phyloP scores from a whole-genome alignment of 2,113 vertebrate species.

The Felis catus region DNA sequence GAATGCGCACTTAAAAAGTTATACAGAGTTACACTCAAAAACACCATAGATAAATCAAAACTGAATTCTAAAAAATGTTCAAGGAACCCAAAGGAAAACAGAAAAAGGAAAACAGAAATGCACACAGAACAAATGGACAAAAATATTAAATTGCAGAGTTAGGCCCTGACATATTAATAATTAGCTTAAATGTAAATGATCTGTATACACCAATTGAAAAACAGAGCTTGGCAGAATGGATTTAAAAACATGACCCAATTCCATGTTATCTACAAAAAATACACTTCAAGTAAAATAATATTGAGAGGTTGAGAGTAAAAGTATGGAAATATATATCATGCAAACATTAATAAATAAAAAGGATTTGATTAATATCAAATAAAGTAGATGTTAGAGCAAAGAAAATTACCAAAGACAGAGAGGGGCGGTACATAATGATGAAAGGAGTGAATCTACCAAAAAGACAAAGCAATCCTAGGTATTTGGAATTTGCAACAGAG shows the following conservation, averaged over 20 bases:
- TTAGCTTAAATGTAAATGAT: background rate
- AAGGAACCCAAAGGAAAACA: background rate
- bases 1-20: background rate
- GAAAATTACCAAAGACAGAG: background rate
- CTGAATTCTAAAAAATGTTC: background rate
- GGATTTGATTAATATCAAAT: background rate
- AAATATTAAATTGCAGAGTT: background rate
- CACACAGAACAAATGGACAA: background rate
- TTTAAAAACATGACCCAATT: background rate
- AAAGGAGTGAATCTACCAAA: background rate
- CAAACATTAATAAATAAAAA: conserved; percentile 1
- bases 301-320: background rate
- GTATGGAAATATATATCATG: background rate
- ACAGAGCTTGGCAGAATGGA: background rate
- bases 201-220: background rate
- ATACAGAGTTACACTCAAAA: background rate
- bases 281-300: background rate
- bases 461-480: background rate
- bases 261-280: background rate
- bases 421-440: background rate
- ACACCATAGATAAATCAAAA: background rate
- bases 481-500: background rate
- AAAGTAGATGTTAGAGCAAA: conserved; percentile 4
- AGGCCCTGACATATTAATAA: background rate
- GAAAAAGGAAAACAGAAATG: background rate